Evolutionary conservation across 2,888 invertebrate genomes (phyloP).

Genomic region (Pheosia gnoma): DNA sequence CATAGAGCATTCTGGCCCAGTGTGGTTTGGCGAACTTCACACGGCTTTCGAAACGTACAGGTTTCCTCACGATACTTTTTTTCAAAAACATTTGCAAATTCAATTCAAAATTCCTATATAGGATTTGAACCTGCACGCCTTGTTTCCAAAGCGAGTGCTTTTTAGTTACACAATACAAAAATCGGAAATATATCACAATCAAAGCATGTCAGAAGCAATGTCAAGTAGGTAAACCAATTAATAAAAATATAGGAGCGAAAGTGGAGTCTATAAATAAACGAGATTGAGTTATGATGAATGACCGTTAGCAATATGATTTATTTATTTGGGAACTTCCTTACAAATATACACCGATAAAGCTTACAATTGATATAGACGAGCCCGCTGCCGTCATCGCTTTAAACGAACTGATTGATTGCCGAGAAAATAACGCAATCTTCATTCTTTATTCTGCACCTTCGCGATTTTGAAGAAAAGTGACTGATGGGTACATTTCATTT

Average conservation of each 20-base stretch:
- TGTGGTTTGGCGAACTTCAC: no score
- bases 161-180: no score
- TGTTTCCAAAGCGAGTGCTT: no score
- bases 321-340: slow-evolving; percentile 59
- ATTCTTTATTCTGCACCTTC: slow-evolving; percentile 28
- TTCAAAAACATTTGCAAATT: no score
- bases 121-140: no score
- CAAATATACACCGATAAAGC: slow-evolving; percentile 51
- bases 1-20: no score
- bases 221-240: slow-evolving; percentile 17
- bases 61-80: no score
- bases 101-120: no score
- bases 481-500: slow-evolving; percentile 11
- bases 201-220: neutral
- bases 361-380: slow-evolving; percentile 68
- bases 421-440: slow-evolving; percentile 32
- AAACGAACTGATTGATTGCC: slow-evolving; percentile 66
- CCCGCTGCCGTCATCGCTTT: slow-evolving; percentile 50
- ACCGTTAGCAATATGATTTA: slow-evolving; percentile 53
- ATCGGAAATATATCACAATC: no score
- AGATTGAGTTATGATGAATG: slow-evolving; percentile 61
- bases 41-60: no score
- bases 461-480: neutral
- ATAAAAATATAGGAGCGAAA: slow-evolving; percentile 13
- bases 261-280: slow-evolving; percentile 37